Conservation (phyloP, 2,888 invertebrate species). For the Muscina levida region DNA sequence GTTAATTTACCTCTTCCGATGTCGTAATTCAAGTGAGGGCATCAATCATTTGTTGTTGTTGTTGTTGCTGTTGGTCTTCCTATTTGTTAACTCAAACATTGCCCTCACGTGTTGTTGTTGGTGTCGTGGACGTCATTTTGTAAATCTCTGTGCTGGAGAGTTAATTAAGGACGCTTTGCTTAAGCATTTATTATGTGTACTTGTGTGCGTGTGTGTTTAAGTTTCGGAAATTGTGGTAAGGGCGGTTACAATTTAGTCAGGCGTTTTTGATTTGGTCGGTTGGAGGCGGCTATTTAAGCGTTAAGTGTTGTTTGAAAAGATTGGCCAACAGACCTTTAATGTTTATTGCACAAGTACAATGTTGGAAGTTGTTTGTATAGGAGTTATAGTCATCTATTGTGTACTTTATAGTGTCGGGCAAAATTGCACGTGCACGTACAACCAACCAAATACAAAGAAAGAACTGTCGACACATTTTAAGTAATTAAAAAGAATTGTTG, state of each 20-base stretch:
- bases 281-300: conserved; percentile 32
- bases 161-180: conserved; percentile 50
- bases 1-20: conserved; percentile 57
- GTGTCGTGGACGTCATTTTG: conserved; percentile 29
- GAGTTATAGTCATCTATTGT: too few species aligned
- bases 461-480: too few species aligned
- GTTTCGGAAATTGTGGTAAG: not conserved
- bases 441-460: too few species aligned
- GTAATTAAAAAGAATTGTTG: too few species aligned
- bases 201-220: conserved; percentile 15
- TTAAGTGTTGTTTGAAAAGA: conserved; percentile 8
- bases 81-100: not conserved
- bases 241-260: too few species aligned
- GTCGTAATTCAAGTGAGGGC: conserved; percentile 38
- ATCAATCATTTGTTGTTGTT: conserved; percentile 57
- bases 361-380: not conserved
- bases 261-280: too few species aligned
- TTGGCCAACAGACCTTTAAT: not conserved
- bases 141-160: conserved; percentile 32
- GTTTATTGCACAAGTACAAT: not conserved
- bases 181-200: not conserved
- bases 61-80: conserved; percentile 12
- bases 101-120: not conserved
- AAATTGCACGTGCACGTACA: too few species aligned
- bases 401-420: not conserved